Evolutionary conservation across 2,113 vertebrate genomes (phyloP).

Genomic region (Oxyruncus cristatus): DNA sequence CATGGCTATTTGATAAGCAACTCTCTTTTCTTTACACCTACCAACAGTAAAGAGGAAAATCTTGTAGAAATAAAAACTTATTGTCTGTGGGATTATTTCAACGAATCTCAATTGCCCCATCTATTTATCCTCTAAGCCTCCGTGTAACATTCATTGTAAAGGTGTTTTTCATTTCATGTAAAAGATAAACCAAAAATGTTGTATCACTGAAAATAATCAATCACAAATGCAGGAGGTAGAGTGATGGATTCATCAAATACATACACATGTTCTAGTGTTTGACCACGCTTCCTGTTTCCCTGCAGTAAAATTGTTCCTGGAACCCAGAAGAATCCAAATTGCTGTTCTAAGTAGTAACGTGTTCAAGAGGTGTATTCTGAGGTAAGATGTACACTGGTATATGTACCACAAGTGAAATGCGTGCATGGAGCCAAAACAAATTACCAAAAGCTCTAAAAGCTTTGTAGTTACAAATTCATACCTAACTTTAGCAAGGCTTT

Average conservation of each 20-base stretch:
- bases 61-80: background rate
- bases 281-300: background rate
- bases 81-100: background rate
- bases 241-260: background rate
- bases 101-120: background rate
- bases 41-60: background rate
- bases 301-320: background rate
- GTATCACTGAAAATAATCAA: background rate
- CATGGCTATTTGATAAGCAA: slow-evolving; percentile 28
- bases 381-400: rapidly evolving
- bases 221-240: background rate
- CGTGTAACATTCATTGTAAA: background rate
- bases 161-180: background rate
- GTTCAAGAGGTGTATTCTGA: background rate
- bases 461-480: background rate
- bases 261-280: background rate
- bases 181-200: background rate
- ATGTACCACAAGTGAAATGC: background rate
- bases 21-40: background rate
- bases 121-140: background rate
- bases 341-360: background rate
- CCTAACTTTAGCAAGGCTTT: background rate
- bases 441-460: background rate
- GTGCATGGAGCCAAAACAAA: background rate
- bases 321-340: background rate